These are phyloP conservation scores for Chrysochloris asiatica DNA, from an alignment of 2,113 vertebrate genomes.

Conservation along the genomic window DNA sequence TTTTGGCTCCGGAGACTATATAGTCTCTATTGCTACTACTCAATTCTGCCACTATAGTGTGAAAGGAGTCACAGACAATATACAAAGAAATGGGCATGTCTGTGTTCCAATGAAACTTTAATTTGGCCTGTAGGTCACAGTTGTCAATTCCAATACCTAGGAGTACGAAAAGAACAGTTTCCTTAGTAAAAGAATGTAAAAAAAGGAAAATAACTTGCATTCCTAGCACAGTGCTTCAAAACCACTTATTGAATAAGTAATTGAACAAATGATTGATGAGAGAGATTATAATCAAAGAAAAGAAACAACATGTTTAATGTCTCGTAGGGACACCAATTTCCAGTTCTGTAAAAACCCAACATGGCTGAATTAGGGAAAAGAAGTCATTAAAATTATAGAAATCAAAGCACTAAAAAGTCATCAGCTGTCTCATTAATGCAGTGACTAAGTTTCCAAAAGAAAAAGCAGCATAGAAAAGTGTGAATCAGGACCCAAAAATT, in stretches of 20 bases:
- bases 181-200: constrained; percentile 8
- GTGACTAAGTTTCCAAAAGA: constrained; percentile 7
- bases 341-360: constrained; percentile 15
- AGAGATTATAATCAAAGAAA: constrained; percentile 34
- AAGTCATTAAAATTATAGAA: constrained; percentile 33
- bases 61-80: background rate
- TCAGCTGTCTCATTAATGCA: background rate
- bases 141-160: background rate
- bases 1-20: background rate
- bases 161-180: background rate
- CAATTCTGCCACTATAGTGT: background rate
- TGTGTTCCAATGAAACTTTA: background rate
- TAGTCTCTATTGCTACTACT: background rate
- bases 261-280: background rate
- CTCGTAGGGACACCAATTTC: background rate
- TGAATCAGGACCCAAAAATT: constrained; percentile 22
- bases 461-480: constrained; percentile 1
- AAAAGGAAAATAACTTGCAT: background rate
- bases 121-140: background rate
- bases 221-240: background rate
- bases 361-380: background rate
- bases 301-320: constrained; percentile 2
- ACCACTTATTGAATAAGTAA: constrained; percentile 15
- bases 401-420: constrained; percentile 4
- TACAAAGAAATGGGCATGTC: background rate